phyloP scores from a whole-genome alignment of 1,140 invertebrate species.

The Onthophagus taurus region DNA sequence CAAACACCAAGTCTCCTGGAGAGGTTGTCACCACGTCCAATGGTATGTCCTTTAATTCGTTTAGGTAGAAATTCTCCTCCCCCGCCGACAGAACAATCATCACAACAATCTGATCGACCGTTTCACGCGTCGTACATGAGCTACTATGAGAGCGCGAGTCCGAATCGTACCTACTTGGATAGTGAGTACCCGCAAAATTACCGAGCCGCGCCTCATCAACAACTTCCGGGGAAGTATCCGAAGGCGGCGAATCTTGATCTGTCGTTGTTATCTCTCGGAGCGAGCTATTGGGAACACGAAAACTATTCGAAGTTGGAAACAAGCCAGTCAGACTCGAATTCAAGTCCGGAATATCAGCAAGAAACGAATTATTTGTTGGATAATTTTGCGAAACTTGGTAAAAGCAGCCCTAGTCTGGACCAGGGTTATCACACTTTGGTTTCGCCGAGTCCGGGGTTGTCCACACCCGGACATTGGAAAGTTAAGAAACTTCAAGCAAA shows the following conservation, averaged over 20 bases:
- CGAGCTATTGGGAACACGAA: conserved; percentile 35
- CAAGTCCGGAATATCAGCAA: conserved; percentile 21
- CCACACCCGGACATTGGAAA: conserved; percentile 31
- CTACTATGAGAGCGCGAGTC: conserved; percentile 15
- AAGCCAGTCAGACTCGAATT: conserved; percentile 21
- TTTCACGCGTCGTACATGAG: conserved; percentile 16
- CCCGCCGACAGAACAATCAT: conserved; percentile 21
- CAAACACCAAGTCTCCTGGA: conserved; percentile 29
- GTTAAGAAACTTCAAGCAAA: conserved; percentile 30
- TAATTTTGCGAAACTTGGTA: conserved; percentile 37
- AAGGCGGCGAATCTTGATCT: conserved; percentile 27
- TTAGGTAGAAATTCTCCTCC: conserved; percentile 44
- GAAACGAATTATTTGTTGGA: conserved; percentile 32
- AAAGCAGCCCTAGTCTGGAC: conserved; percentile 52
- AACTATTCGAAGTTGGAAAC: conserved; percentile 24
- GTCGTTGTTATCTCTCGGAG: conserved; percentile 30
- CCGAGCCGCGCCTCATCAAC: conserved; percentile 3
- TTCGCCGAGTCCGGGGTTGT: conserved; percentile 40
- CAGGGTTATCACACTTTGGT: conserved; percentile 69
- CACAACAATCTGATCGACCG: conserved; percentile 17
- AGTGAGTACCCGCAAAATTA: conserved; percentile 19
- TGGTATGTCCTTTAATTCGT: conserved; percentile 49
- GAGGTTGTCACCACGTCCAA: conserved; percentile 36
- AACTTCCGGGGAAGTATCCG: conserved; percentile 16
- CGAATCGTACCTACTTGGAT: conserved; percentile 13